A percentile compares a stretch with the other conserved stretches of the same genome.
These are phyloP conservation scores for Steinernema feltiae DNA, from an alignment of 1,140 invertebrate genomes.

Conservation along the genomic window DNA sequence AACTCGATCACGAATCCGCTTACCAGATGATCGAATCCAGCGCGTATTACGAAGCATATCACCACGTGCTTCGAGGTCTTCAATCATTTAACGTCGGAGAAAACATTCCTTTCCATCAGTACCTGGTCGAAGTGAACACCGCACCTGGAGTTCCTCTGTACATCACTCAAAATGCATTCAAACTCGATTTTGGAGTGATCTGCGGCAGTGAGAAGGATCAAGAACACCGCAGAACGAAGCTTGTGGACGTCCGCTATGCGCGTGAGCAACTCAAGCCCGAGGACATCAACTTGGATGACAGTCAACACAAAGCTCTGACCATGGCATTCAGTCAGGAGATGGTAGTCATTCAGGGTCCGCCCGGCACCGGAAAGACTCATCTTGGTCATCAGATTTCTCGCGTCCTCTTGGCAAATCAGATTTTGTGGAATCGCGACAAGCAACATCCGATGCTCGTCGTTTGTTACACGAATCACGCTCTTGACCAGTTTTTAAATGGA, in stretches of 20 bases:
- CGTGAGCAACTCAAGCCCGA: background rate
- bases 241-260: background rate
- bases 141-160: background rate
- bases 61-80: background rate
- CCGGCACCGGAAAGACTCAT: slow-evolving; percentile 75
- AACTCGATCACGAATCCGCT: background rate
- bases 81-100: background rate
- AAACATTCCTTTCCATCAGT: background rate
- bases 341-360: slow-evolving; percentile 70
- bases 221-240: background rate
- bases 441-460: slow-evolving; percentile 70
- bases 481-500: slow-evolving; percentile 80
- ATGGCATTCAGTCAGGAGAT: slow-evolving; percentile 61
- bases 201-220: background rate
- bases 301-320: slow-evolving; percentile 61
- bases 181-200: background rate
- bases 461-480: slow-evolving; percentile 78
- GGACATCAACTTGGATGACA: slow-evolving; percentile 54
- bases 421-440: slow-evolving; percentile 36
- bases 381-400: slow-evolving; percentile 63
- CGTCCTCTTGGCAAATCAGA: slow-evolving; percentile 33
- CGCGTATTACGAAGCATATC: background rate
- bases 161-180: background rate
- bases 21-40: background rate
- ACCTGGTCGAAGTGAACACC: background rate